Conservation (phyloP, 35 echinoderm and acorn worm species). For the Lytechinus pictus region DNA sequence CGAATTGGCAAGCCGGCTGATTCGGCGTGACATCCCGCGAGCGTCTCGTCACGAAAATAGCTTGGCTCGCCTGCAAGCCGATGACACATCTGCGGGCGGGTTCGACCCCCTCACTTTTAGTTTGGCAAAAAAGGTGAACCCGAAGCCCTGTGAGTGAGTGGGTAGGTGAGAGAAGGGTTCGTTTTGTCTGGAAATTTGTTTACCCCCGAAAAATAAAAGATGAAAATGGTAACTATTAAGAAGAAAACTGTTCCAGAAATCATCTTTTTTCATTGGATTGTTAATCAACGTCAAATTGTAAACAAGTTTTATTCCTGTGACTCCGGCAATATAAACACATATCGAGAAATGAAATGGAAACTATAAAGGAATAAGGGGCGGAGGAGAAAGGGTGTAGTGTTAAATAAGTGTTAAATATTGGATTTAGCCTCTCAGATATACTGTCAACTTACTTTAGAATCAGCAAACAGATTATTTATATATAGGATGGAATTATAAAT, state of each 20-base stretch:
- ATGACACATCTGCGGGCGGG: slow-evolving; percentile 21
- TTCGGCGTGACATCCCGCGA: slow-evolving; percentile 26
- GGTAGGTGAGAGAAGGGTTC: background rate
- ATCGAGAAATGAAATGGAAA: background rate
- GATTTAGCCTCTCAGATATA: too few species aligned
- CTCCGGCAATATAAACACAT: background rate
- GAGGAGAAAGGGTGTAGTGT: background rate
- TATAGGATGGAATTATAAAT: too few species aligned
- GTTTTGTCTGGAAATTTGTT: background rate
- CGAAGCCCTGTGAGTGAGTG: background rate
- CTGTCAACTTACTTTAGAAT: too few species aligned
- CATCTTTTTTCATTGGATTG: background rate
- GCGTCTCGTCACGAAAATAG: slow-evolving; percentile 30
- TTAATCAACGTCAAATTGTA: background rate
- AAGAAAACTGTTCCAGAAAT: too few species aligned
- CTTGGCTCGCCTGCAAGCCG: background rate
- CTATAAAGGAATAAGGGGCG: background rate
- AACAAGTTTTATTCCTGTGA: background rate
- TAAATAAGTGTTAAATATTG: background rate
- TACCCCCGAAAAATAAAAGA: background rate
- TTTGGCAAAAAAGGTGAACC: background rate
- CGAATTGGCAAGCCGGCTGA: slow-evolving; percentile 8
- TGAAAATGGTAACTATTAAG: background rate
- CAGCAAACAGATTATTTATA: too few species aligned
- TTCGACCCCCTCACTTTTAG: background rate